These are phyloP conservation scores for Nomada flava DNA, from an alignment of 2,888 invertebrate species.

Conservation along the genomic window DNA sequence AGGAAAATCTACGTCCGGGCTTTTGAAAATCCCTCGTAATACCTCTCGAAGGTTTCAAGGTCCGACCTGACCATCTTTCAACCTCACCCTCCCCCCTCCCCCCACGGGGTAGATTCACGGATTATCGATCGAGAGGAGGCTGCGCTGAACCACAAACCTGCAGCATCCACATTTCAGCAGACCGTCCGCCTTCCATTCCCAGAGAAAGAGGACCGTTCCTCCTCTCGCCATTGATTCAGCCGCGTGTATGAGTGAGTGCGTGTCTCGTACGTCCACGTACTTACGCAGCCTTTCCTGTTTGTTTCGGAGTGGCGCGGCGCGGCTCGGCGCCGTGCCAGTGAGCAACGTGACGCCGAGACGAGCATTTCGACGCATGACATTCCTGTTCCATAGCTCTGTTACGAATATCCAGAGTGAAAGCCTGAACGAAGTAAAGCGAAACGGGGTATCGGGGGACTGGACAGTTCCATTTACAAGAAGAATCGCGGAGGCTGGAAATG, in stretches of 20 bases:
- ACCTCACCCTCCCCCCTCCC: too few relatives aligned
- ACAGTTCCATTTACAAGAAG: too few relatives aligned
- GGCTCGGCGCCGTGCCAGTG: slow-evolving; percentile 43
- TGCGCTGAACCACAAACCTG: neutral
- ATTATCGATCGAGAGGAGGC: neutral
- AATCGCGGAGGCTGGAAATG: neutral
- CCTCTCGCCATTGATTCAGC: slow-evolving; percentile 41
- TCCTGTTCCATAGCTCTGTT: neutral
- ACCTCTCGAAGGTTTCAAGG: neutral
- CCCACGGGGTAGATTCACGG: neutral
- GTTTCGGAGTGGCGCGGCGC: slow-evolving; percentile 2
- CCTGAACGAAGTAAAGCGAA: neutral
- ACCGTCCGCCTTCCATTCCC: neutral
- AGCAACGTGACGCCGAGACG: slow-evolving; percentile 42
- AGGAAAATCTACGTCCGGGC: too few relatives aligned
- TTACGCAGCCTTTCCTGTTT: slow-evolving; percentile 33
- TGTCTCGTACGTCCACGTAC: slow-evolving; percentile 16
- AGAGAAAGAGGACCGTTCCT: neutral
- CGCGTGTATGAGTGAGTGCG: neutral
- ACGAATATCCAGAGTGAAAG: neutral
- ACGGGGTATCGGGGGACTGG: neutral
- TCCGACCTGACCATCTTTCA: neutral
- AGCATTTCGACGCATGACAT: slow-evolving; percentile 16
- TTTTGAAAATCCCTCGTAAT: neutral
- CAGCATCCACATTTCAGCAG: neutral